A percentile compares a stretch with the other conserved stretches of the same genome.
These are phyloP conservation scores for Stratiolaelaps scimitus DNA, from an alignment of 1,140 invertebrate species.

Conservation along the genomic window DNA sequence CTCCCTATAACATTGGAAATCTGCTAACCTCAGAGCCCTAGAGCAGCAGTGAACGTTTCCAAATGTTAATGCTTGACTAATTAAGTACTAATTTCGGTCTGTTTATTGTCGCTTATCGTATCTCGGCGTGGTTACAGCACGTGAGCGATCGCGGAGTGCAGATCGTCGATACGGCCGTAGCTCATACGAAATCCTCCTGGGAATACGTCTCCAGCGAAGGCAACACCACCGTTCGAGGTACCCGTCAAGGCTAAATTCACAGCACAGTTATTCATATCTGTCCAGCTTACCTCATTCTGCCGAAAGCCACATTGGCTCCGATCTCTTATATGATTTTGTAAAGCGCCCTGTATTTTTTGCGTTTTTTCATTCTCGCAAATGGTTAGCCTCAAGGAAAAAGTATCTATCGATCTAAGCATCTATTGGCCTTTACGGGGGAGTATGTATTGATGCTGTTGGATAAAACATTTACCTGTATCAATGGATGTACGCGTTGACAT, in stretches of 20 bases:
- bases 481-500: too few relatives aligned
- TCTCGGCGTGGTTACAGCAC: not conserved
- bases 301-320: too few relatives aligned
- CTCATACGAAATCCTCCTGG: conserved; percentile 23
- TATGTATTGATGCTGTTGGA: too few relatives aligned
- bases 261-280: too few relatives aligned
- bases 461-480: too few relatives aligned
- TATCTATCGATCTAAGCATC: too few relatives aligned
- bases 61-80: not conserved
- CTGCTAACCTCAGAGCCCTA: not conserved
- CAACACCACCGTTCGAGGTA: conserved; percentile 13
- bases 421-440: too few relatives aligned
- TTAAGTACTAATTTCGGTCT: not conserved
- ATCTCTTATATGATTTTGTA: too few relatives aligned
- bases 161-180: conserved; percentile 18
- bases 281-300: too few relatives aligned
- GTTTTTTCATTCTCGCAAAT: too few relatives aligned
- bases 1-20: not conserved
- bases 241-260: not conserved
- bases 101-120: not conserved
- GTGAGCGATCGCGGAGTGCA: not conserved
- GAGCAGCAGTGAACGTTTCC: not conserved
- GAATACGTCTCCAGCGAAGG: conserved; percentile 18
- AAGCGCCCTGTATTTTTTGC: too few relatives aligned
- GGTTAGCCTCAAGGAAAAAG: too few relatives aligned